These are phyloP conservation scores for Papilio machaon DNA, from an alignment of 1,140 invertebrate species.

Conservation along the genomic window DNA sequence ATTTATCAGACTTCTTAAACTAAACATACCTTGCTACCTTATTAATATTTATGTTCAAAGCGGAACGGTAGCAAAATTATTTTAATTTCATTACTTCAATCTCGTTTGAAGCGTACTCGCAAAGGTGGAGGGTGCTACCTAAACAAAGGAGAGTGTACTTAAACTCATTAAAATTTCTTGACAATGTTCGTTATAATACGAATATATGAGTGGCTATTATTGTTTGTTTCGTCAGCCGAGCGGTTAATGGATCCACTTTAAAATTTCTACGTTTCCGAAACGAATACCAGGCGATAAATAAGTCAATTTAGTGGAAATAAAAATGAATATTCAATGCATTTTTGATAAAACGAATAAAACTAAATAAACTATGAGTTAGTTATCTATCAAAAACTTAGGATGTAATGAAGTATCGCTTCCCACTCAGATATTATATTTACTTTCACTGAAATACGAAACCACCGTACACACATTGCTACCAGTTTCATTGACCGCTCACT, in stretches of 20 bases:
- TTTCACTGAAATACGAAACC: constrained; percentile 18
- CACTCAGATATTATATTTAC: background rate
- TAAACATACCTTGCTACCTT: background rate
- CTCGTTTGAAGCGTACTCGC: background rate
- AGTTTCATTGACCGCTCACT: constrained; percentile 7
- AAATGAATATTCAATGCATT: background rate
- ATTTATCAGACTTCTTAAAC: constrained; percentile 15
- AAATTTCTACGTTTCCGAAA: background rate
- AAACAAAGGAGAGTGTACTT: constrained; percentile 9
- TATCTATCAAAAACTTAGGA: background rate
- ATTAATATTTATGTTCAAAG: background rate
- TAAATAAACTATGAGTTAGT: background rate
- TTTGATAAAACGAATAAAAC: background rate
- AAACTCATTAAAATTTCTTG: constrained; percentile 10
- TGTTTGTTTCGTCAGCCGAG: background rate
- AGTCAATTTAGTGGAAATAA: background rate
- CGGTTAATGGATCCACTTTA: background rate
- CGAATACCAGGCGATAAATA: background rate
- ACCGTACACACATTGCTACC: background rate
- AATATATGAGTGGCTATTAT: background rate
- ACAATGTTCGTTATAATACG: constrained; percentile 9
- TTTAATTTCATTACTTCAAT: constrained; percentile 6
- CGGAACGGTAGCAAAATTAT: background rate
- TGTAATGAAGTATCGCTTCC: background rate
- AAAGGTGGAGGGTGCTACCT: background rate